Conservation (phyloP, 2,888 invertebrate species). For the Odontomyia ornata region DNA sequence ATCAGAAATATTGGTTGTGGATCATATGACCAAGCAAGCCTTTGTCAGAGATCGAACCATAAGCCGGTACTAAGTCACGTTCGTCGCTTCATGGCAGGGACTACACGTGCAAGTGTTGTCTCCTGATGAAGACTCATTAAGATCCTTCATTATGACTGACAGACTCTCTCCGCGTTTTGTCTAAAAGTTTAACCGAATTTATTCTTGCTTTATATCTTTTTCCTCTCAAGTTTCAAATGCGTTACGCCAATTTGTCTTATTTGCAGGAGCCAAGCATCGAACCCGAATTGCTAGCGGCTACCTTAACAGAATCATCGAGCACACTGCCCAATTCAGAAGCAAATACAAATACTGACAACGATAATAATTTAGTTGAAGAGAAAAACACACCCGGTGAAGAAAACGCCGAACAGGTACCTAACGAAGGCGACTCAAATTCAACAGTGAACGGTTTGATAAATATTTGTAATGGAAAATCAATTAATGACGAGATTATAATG, state of each 20-base stretch:
- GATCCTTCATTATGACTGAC: too few relatives aligned
- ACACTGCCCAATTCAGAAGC: not conserved
- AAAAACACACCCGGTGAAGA: not conserved
- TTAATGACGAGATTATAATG: not conserved
- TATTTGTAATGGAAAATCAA: constrained; percentile 12
- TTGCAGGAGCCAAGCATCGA: constrained; percentile 29
- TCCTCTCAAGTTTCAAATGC: too few relatives aligned
- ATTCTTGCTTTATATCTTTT: too few relatives aligned
- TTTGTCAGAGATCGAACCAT: too few relatives aligned
- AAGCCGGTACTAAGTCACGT: too few relatives aligned
- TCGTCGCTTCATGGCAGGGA: too few relatives aligned
- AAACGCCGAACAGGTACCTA: not conserved
- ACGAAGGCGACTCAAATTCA: not conserved
- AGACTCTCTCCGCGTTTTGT: too few relatives aligned
- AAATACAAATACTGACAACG: not conserved
- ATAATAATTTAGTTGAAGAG: not conserved
- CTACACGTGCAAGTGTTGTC: too few relatives aligned
- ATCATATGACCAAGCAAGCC: too few relatives aligned
- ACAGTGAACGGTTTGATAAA: constrained; percentile 19
- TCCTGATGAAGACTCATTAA: too few relatives aligned
- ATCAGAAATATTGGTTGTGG: too few relatives aligned
- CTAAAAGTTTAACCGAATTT: too few relatives aligned
- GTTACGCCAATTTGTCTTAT: not conserved
- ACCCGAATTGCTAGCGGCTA: constrained; percentile 16
- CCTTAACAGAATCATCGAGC: not conserved